Evolutionary conservation across 2,113 vertebrate species (phyloP), one percentile per base, ranked within the genome.

Genomic region (Archilochus colubris): DNA sequence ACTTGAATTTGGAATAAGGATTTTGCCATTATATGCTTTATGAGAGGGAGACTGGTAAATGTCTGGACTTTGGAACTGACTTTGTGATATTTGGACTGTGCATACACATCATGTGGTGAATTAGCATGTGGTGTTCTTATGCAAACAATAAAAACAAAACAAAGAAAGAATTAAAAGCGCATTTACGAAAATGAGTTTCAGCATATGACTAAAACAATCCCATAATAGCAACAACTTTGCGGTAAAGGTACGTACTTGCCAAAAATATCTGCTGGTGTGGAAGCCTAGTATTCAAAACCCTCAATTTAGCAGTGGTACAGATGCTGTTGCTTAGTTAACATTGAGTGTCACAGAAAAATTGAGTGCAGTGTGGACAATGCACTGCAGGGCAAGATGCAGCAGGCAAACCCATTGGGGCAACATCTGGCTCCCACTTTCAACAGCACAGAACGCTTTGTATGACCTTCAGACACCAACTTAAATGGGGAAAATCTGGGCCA

Each of bases 31-130:
- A 95, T 96, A 93, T 89, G 88, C 93, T 97, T 94, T 96, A 91
- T 97, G 87, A 97, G 90, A 95, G 91, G 75, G 69, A 96, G 61
- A 94, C 91, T 97, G 96, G 96, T 97, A 97, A 97, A 95, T 68
- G 84, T 95, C 94, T 96, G 93, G 93, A 95, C 89, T 96, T 97
- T 98, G 96, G 96, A 97, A 97, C 85, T n/a, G 77, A 87, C 48
- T 97, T 97, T 97, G 97, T 97, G 94, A 97, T 97, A 94, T 96
- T 97, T 97, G 95, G 96, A 97, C 91, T 73, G 86, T 14, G 6
- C 12, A 69, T 79, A 87, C 82, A 86, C 83, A 96, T 92, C 95
- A 92, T 97, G 92, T 92, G 86, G 89, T 95, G 74, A 97, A 94
- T 96, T 95, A 97, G 81, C 93, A 95, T 95, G 91, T 94, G 91